Evolutionary conservation across 2,797 vertebrate genomes (phyloP), one percentile per base, ranked within the genome.

Genomic region (Natrix natrix): DNA sequence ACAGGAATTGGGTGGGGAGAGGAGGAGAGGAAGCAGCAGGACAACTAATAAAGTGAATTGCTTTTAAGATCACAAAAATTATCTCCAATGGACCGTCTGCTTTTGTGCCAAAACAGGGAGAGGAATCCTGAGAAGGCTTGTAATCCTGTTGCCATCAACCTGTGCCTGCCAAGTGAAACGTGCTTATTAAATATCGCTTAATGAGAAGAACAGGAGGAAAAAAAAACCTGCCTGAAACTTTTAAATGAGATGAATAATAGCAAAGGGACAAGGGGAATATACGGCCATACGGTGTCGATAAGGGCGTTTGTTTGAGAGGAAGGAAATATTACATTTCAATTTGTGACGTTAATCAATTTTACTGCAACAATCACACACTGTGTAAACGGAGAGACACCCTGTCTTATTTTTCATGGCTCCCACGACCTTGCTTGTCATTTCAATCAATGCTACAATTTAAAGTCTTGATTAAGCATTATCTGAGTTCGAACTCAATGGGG

Each of bases 21-120:
- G 16, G 37, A 17, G 16, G 32, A 22, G 87, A 52, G 5, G 24
- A 63, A n/a, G 20, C 32, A 87, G 12, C 26, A 20, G 48, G 43
- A 28, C 1, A 55, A 8, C 6, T 43, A 78, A 32, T n/a, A 89
- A 22, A 92, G 14, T 48, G 13, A 0, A 90, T 57, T 48, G 88
- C 92, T 83, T 89, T 43, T 74, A 87, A 95, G 94, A 3, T 59
- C 93, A 13, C 37, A 43, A 95, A 94, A 96, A 93, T 91, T 28
- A 91, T 54, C 83, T 92, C 6, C 93, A 60, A 32, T 92, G 90
- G 2, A 88, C n/a, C 92, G 22, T 28, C 69, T 86, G 13, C 11
- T 94, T 93, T 91, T 56, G 90, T 8, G 91, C 32, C 63, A 95
- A 86, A 93, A 93, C 37, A 94, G 91, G 92, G 22, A 32, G 2